A percentile compares a stretch with the other conserved stretches of the same genome.
These are phyloP conservation scores for Tipula unca DNA, from an alignment of 2,888 invertebrate genomes.

Conservation along the genomic window DNA sequence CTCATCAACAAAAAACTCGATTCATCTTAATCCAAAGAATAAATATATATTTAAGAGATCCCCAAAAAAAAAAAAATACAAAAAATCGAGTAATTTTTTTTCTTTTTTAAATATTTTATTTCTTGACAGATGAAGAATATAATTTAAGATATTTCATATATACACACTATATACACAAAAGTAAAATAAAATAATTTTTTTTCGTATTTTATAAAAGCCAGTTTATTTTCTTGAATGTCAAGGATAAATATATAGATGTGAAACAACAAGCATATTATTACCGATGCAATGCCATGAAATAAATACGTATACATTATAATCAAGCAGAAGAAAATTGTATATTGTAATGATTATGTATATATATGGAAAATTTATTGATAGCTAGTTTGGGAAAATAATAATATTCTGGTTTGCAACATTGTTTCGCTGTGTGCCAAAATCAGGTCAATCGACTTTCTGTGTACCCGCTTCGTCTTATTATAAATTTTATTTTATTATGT, in stretches of 20 bases:
- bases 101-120: neutral
- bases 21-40: neutral
- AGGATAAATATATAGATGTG: neutral
- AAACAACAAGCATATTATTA: neutral
- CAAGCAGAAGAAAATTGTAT: neutral
- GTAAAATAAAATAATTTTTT: neutral
- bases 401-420: neutral
- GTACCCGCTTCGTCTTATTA: neutral
- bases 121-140: constrained; percentile 8
- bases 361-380: neutral
- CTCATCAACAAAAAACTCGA: neutral
- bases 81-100: neutral
- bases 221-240: neutral
- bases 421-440: neutral
- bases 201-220: neutral
- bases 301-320: neutral
- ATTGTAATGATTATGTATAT: neutral
- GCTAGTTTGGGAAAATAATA: neutral
- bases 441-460: neutral
- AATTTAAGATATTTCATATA: neutral
- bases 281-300: neutral
- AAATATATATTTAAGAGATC: neutral
- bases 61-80: neutral
- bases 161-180: neutral
- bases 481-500: neutral